phyloP scores from a whole-genome alignment of 2,888 invertebrate species.

The Poecilobothrus nobilitatus region DNA sequence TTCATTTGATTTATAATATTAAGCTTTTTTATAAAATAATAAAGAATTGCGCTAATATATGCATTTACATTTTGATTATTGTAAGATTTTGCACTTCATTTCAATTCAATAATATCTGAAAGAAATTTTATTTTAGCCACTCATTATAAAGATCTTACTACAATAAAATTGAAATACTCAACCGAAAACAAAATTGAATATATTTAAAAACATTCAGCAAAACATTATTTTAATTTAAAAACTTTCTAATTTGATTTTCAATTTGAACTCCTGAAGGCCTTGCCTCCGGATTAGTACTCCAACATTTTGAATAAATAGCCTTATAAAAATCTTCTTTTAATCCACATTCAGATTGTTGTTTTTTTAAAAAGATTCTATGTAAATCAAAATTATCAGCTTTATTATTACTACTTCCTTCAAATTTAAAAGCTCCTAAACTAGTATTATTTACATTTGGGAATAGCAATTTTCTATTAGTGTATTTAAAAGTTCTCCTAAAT shows the following conservation, averaged over 20 bases:
- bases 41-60: no score
- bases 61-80: no score
- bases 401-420: not conserved
- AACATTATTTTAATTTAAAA: constrained; percentile 21
- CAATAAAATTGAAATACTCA: no score
- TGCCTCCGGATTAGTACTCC: not conserved
- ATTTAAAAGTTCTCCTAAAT: not conserved
- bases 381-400: not conserved
- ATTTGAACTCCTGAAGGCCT: constrained; percentile 10
- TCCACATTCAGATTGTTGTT: not conserved
- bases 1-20: no score
- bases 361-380: not conserved
- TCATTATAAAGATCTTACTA: no score
- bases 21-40: no score
- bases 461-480: not conserved
- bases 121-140: no score
- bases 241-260: constrained; percentile 37
- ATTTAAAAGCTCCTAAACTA: not conserved
- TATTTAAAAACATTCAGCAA: no score
- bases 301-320: not conserved
- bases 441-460: not conserved
- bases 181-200: no score
- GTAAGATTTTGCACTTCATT: no score
- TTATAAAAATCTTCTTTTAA: not conserved
- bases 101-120: no score